phyloP scores from a whole-genome alignment of 2,888 invertebrate genomes.

The Eupithecia inturbata region DNA sequence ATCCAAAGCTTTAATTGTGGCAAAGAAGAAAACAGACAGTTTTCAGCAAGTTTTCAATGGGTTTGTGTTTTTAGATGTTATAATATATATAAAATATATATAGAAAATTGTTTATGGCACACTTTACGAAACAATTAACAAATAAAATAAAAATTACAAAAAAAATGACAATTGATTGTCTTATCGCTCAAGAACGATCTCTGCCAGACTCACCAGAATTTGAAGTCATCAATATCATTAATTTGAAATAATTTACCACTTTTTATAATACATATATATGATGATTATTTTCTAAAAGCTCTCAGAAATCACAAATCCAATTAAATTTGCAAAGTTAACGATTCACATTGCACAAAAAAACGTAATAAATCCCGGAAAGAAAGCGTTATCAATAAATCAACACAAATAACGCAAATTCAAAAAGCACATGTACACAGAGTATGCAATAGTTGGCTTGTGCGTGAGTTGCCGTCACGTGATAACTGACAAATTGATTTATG shows the following conservation, averaged over 20 bases:
- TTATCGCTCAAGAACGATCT: no score
- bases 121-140: no score
- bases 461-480: conserved; percentile 65
- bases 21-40: not conserved
- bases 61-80: not conserved
- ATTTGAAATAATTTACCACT: not conserved
- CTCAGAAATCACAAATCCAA: conserved; percentile 24
- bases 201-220: no score
- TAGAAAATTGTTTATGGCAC: no score
- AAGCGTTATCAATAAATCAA: conserved; percentile 45
- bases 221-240: not conserved
- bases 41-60: not conserved
- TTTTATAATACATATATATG: not conserved
- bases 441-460: conserved; percentile 37
- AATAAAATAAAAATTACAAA: no score
- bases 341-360: conserved; percentile 27
- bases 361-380: conserved; percentile 38
- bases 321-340: conserved; percentile 12
- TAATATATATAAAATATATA: no score
- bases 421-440: conserved; percentile 35
- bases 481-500: conserved; percentile 82
- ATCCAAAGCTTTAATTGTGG: no score
- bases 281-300: not conserved
- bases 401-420: conserved; percentile 34
- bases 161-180: no score